phyloP scores from a whole-genome alignment of 2,888 invertebrate species.

The Aleiodes testaceus region DNA sequence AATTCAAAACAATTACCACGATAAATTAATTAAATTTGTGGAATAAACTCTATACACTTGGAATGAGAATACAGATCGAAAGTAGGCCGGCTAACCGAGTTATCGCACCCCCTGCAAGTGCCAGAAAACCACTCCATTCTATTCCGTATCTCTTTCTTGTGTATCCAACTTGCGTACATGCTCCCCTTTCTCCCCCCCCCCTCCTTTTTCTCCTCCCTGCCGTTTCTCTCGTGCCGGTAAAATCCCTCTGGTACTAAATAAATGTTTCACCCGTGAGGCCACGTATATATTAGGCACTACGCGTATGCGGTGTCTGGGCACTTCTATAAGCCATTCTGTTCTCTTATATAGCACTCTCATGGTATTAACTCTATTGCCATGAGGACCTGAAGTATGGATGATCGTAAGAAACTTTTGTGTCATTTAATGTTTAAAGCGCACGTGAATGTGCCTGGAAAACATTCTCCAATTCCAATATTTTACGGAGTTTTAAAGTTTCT shows the following conservation, averaged over 20 bases:
- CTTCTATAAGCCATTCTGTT: constrained; percentile 28
- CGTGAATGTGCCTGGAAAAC: constrained; percentile 44
- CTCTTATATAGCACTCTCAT: constrained; percentile 16
- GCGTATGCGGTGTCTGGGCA: constrained; percentile 61
- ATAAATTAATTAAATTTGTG: constrained; percentile 44
- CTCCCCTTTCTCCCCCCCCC: not conserved
- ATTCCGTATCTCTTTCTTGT: constrained; percentile 37
- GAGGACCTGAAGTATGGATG: constrained; percentile 33
- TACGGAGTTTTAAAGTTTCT: constrained; percentile 58
- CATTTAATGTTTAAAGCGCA: constrained; percentile 58
- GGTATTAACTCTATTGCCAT: constrained; percentile 31
- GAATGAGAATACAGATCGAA: constrained; percentile 68
- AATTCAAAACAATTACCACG: constrained; percentile 3
- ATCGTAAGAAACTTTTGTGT: constrained; percentile 54
- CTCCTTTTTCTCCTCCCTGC: constrained; percentile 32
- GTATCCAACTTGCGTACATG: constrained; percentile 39
- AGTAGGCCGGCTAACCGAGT: constrained; percentile 68
- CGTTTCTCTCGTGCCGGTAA: constrained; percentile 54
- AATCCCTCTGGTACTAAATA: constrained; percentile 69
- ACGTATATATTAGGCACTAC: constrained; percentile 48
- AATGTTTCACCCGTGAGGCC: constrained; percentile 67
- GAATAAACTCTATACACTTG: constrained; percentile 68
- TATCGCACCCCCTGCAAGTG: constrained; percentile 60
- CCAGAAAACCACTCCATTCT: constrained; percentile 48
- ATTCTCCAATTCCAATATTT: constrained; percentile 17